Percentiles rank a stretch among this genome's conserved stretches.
Conservation (phyloP, 2,888 invertebrate species). For the Matsumyia berberina region DNA sequence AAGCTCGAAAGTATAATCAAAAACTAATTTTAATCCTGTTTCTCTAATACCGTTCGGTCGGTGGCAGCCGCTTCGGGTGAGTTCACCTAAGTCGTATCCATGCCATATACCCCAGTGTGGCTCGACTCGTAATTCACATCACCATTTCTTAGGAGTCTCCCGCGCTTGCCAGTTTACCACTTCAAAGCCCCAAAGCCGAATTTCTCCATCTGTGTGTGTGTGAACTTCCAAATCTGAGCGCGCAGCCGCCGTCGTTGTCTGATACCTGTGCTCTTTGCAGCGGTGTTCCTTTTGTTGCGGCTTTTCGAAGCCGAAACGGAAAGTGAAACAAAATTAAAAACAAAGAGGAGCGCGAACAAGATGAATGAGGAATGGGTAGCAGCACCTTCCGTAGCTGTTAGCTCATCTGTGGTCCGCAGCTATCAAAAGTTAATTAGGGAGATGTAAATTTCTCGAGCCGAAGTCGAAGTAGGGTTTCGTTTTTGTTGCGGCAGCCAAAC, state of each 20-base stretch:
- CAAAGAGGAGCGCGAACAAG: constrained; percentile 74
- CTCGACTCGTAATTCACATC: constrained; percentile 56
- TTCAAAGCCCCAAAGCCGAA: constrained; percentile 70
- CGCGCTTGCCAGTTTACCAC: constrained; percentile 66
- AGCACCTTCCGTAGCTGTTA: constrained; percentile 68
- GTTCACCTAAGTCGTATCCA: not conserved
- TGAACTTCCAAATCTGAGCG: constrained; percentile 38
- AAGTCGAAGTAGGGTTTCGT: constrained; percentile 17
- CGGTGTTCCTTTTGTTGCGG: constrained; percentile 62
- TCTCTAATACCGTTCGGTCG: constrained; percentile 73
- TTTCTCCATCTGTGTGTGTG: constrained; percentile 24
- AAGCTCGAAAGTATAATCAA: constrained; percentile 85
- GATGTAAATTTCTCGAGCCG: constrained; percentile 57
- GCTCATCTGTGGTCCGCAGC: constrained; percentile 72
- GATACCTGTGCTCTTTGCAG: constrained; percentile 39
- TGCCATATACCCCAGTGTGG: constrained; percentile 40
- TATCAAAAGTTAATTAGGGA: constrained; percentile 76
- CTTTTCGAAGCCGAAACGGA: constrained; percentile 62
- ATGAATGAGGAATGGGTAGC: constrained; percentile 72
- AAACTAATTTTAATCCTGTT: constrained; percentile 84
- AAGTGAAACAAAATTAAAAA: constrained; percentile 76
- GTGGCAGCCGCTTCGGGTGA: constrained; percentile 7
- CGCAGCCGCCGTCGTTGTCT: not conserved
- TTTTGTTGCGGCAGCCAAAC: constrained; percentile 42
- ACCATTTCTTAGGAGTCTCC: constrained; percentile 50